Conservation (phyloP, 30 jellyfish, hydroid and myxozoan genomes). For the Rhopilema esculentum region DNA sequence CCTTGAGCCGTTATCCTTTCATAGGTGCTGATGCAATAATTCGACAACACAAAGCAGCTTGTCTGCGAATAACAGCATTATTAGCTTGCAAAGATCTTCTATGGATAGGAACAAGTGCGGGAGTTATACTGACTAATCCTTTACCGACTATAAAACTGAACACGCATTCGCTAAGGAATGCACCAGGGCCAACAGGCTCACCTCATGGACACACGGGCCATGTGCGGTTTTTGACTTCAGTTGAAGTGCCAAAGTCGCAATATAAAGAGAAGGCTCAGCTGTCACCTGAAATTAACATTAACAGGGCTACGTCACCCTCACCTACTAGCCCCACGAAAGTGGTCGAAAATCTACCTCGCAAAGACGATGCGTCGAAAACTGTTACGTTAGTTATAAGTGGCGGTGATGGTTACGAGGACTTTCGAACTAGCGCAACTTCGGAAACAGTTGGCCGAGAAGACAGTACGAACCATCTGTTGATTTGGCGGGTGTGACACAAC, state of each 20-base stretch:
- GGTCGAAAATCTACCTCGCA: constrained; percentile 40
- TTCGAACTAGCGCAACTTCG: constrained; percentile 88
- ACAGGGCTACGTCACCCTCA: constrained; percentile 39
- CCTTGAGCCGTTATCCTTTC: neutral
- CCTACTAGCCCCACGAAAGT: constrained; percentile 54
- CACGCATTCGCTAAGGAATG: constrained; percentile 82
- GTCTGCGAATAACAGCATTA: constrained; percentile 96
- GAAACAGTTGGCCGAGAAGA: constrained; percentile 99
- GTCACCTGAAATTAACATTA: constrained; percentile 55
- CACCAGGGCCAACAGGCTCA: constrained; percentile 98
- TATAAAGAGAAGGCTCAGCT: constrained; percentile 57
- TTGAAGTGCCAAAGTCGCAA: constrained; percentile 93
- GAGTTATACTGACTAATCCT: constrained; percentile 95
- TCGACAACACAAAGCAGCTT: constrained; percentile 98
- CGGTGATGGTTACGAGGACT: constrained; percentile 99
- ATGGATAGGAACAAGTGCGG: constrained; percentile 99
- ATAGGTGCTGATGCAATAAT: constrained; percentile 99
- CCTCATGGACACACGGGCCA: constrained; percentile 99
- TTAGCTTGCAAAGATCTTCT: constrained; percentile 94
- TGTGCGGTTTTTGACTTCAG: constrained; percentile 97
- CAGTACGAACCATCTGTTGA: constrained; percentile 96
- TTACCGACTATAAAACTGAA: constrained; percentile 87
- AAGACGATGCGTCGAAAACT: constrained; percentile 60
- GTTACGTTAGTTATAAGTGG: constrained; percentile 96
- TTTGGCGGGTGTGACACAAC: constrained; percentile 90